A percentile compares a stretch with the other conserved stretches of the same genome.
Evolutionary conservation across 2,113 vertebrate genomes (phyloP).

Genomic region (Laticauda laticaudata): DNA sequence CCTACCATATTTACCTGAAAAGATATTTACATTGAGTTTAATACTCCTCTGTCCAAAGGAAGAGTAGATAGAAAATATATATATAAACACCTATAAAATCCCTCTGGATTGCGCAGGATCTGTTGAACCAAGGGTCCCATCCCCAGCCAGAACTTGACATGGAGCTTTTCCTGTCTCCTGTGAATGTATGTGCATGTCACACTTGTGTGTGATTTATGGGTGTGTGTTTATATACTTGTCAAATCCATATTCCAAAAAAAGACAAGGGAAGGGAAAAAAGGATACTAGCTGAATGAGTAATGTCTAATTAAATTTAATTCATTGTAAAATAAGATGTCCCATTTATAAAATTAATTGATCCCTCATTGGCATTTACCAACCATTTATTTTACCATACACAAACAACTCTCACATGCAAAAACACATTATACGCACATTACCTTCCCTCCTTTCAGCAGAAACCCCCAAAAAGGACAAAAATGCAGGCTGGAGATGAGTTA

Average conservation of each 20-base stretch:
- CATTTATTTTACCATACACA: not conserved
- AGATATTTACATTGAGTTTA: not conserved
- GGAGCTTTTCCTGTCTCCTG: not conserved
- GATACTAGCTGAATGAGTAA: not conserved
- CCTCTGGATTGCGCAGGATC: not conserved
- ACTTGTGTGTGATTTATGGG: not conserved
- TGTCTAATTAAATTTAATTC: not conserved
- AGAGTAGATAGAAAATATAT: not conserved
- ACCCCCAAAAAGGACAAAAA: not conserved
- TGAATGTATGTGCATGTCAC: not conserved
- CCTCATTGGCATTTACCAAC: not conserved
- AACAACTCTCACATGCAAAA: not conserved
- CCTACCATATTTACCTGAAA: not conserved
- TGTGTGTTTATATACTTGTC: not conserved
- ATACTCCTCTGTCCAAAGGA: not conserved
- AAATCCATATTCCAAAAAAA: not conserved
- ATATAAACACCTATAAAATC: not conserved
- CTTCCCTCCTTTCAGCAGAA: not conserved
- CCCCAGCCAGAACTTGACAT: not conserved
- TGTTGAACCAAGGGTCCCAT: not conserved
- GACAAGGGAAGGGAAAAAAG: not conserved
- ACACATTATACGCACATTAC: not conserved
- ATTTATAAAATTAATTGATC: not conserved
- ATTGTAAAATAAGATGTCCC: not conserved
- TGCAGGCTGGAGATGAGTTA: not conserved